phyloP scores from a whole-genome alignment of 2,797 vertebrate species.

The Oreonectes daqikongensis region DNA sequence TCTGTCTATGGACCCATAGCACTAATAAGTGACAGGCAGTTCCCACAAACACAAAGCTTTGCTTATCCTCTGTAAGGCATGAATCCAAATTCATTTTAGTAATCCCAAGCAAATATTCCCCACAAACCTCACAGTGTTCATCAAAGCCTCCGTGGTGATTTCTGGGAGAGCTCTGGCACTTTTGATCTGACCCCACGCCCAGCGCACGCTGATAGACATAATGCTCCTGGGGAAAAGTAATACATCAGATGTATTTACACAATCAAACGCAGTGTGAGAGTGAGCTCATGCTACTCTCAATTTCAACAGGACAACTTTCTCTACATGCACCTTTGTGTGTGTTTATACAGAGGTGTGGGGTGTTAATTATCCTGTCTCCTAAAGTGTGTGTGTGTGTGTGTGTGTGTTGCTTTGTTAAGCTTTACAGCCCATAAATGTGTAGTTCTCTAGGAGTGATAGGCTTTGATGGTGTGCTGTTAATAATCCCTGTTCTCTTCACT shows the following conservation, averaged over 20 bases:
- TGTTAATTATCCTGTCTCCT: conserved; percentile 33
- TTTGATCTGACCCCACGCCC: conserved; percentile 44
- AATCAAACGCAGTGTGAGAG: conserved; percentile 14
- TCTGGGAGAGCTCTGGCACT: conserved; percentile 22
- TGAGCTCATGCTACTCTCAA: conserved; percentile 6
- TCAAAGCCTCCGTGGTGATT: conserved; percentile 47
- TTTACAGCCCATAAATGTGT: conserved; percentile 29
- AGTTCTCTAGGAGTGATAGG: conserved; percentile 15
- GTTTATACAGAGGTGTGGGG: conserved; percentile 31
- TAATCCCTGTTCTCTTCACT: conserved; percentile 9
- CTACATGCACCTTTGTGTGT: conserved; percentile 15
- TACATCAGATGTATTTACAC: conserved; percentile 28
- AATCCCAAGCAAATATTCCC: conserved; percentile 60
- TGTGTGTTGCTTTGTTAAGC: conserved; percentile 37
- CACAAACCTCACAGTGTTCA: conserved; percentile 50
- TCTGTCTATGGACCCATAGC: conserved; percentile 28
- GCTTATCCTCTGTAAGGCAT: conserved; percentile 56
- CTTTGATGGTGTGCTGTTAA: conserved; percentile 36
- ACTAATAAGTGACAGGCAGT: conserved; percentile 50
- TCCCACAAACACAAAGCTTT: conserved; percentile 46
- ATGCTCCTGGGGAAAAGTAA: background rate
- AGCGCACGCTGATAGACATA: conserved; percentile 11
- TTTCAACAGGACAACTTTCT: conserved; percentile 21
- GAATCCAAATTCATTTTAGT: conserved; percentile 57
- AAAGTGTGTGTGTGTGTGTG: conserved; percentile 13